Conservation (phyloP, 2,797 vertebrate species). For the Heterohyrax brucei region DNA sequence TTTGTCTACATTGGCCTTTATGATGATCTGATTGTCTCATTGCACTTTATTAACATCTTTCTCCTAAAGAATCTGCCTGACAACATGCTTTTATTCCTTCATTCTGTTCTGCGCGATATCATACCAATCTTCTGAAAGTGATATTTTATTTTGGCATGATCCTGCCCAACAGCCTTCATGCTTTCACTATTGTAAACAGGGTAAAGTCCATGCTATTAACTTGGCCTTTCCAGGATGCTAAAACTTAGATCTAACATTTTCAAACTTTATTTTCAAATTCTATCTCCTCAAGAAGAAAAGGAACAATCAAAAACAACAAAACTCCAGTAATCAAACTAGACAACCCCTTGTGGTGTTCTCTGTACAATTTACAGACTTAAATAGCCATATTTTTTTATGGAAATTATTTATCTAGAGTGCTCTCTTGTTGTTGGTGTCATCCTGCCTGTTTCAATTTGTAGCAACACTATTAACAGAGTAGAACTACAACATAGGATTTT, state of each 20-base stretch:
- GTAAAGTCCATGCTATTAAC: not conserved
- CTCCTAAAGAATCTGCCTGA: not conserved
- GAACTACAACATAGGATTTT: no score
- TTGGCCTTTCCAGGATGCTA: not conserved
- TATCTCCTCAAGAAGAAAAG: not conserved
- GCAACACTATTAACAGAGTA: no score
- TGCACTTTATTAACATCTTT: not conserved
- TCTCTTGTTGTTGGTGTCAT: no score
- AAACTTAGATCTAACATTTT: not conserved
- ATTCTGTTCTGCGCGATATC: not conserved
- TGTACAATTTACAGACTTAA: not conserved
- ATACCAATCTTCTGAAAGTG: not conserved
- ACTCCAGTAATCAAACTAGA: not conserved
- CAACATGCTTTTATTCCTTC: not conserved
- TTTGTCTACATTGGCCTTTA: not conserved
- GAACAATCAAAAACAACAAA: not conserved
- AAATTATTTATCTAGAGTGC: not conserved
- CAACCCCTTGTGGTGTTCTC: fast-evolving
- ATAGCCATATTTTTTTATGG: not conserved
- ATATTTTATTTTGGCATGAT: not conserved
- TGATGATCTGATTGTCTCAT: not conserved
- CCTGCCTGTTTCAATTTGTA: no score
- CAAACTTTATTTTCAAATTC: not conserved
- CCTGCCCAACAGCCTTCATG: not conserved
- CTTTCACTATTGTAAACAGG: not conserved